Evolutionary conservation across 2,888 invertebrate genomes (phyloP).

Genomic region (Synanthedon tipuliformis): DNA sequence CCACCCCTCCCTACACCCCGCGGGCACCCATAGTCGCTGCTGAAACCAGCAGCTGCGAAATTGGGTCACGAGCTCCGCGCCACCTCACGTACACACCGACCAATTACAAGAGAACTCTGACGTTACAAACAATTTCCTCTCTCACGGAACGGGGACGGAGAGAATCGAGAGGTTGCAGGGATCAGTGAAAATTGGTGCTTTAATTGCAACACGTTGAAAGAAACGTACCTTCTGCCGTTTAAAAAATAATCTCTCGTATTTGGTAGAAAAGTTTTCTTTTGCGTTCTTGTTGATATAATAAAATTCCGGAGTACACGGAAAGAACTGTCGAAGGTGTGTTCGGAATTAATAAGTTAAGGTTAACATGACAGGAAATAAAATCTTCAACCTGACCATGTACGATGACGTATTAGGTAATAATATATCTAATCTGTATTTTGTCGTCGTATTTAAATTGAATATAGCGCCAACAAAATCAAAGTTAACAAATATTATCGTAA

Average conservation of each 20-base stretch:
- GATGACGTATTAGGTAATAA: too few species aligned
- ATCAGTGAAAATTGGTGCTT: slow-evolving; percentile 25
- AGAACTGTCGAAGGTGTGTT: too few species aligned
- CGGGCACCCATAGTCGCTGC: slow-evolving; percentile 35
- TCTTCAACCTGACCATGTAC: too few species aligned
- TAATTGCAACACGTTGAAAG: slow-evolving; percentile 40
- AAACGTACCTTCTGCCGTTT: slow-evolving; percentile 49
- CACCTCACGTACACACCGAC: slow-evolving; percentile 49
- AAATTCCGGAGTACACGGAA: slow-evolving; percentile 35
- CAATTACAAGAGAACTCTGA: slow-evolving; percentile 37
- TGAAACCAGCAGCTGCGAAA: slow-evolving; percentile 69
- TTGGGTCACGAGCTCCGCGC: slow-evolving; percentile 65
- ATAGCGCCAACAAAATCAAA: too few species aligned
- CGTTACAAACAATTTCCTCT: slow-evolving; percentile 10
- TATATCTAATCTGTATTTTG: too few species aligned
- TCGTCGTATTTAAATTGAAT: too few species aligned
- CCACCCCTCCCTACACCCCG: slow-evolving; percentile 18
- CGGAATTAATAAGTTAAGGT: too few species aligned
- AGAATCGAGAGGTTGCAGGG: slow-evolving; percentile 11
- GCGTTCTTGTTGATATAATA: slow-evolving; percentile 16
- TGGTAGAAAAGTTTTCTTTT: too few species aligned
- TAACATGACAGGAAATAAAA: too few species aligned
- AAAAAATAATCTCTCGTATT: slow-evolving; percentile 7
- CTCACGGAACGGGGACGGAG: not conserved
- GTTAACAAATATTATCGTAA: too few species aligned